Percentiles rank a stretch among this genome's conserved stretches.
Conservation (phyloP, 2,113 vertebrate species). For the Noctilio leporinus region DNA sequence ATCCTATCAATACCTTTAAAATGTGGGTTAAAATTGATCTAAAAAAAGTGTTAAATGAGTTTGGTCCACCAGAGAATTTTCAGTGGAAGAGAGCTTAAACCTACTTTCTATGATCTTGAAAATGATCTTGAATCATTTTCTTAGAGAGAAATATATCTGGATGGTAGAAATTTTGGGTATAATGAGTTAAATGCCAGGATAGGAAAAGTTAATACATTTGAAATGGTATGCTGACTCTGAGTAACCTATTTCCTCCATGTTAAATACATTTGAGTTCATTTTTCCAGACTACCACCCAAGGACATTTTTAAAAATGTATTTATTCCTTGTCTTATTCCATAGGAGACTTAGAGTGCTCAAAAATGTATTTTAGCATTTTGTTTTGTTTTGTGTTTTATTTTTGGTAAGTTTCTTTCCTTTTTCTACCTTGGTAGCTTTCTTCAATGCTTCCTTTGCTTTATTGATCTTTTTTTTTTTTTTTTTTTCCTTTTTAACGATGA, state of each 20-base stretch:
- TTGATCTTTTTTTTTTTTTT: not conserved
- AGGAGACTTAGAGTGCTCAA: not conserved
- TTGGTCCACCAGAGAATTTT: not conserved
- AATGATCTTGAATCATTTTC: not conserved
- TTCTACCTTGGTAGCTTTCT: not conserved
- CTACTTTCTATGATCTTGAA: slow-evolving; percentile 20
- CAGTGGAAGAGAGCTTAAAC: not conserved
- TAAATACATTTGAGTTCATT: not conserved
- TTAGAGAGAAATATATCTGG: not conserved
- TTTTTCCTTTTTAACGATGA: not conserved
- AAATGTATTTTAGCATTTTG: not conserved
- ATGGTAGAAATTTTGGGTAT: not conserved
- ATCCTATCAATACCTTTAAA: not conserved
- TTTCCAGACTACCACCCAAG: not conserved
- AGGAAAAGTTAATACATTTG: not conserved
- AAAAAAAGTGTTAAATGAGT: not conserved
- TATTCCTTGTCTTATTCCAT: not conserved
- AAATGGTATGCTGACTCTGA: not conserved
- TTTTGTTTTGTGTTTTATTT: not conserved
- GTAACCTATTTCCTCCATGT: not conserved
- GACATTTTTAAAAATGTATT: not conserved
- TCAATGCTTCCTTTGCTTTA: not conserved
- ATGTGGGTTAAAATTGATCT: not conserved
- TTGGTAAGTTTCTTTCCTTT: not conserved
- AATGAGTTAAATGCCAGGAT: not conserved